phyloP scores from a whole-genome alignment of 53 echinoderm and acorn worm species.

The Holothuria leucospilota region DNA sequence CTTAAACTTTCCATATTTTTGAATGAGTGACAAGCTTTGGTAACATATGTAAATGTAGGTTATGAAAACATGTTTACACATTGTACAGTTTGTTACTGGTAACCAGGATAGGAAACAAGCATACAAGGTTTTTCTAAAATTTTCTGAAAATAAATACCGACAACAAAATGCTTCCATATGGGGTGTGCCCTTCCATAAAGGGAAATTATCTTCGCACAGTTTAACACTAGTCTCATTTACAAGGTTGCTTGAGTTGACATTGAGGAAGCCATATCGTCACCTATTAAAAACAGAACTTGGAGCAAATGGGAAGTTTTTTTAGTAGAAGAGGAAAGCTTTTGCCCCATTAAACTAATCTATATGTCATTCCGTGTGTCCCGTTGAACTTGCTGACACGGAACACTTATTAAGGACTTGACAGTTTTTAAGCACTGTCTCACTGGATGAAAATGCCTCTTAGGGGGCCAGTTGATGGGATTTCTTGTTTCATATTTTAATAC shows the following conservation, averaged over 20 bases:
- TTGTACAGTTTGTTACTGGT: constrained; percentile 23
- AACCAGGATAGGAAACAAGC: constrained; percentile 46
- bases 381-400: constrained; percentile 22
- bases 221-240: constrained; percentile 14
- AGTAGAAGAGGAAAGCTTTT: constrained; percentile 22
- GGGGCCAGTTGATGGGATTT: no score
- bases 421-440: no score
- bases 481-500: no score
- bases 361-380: constrained; percentile 25
- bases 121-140: constrained; percentile 18
- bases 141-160: constrained; percentile 43
- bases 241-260: constrained; percentile 9
- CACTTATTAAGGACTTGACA: no score
- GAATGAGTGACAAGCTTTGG: no score
- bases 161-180: constrained; percentile 43
- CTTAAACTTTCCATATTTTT: no score
- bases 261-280: constrained; percentile 39
- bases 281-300: constrained; percentile 31
- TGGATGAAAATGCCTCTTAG: no score
- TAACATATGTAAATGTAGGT: not conserved
- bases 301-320: constrained; percentile 28
- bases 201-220: constrained; percentile 16
- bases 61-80: constrained; percentile 29
- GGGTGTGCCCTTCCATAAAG: constrained; percentile 42
- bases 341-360: constrained; percentile 47